Evolutionary conservation across 1,140 invertebrate species (phyloP), one percentile per base, ranked within the genome.

Genomic region (Coboldia fuscipes): DNA sequence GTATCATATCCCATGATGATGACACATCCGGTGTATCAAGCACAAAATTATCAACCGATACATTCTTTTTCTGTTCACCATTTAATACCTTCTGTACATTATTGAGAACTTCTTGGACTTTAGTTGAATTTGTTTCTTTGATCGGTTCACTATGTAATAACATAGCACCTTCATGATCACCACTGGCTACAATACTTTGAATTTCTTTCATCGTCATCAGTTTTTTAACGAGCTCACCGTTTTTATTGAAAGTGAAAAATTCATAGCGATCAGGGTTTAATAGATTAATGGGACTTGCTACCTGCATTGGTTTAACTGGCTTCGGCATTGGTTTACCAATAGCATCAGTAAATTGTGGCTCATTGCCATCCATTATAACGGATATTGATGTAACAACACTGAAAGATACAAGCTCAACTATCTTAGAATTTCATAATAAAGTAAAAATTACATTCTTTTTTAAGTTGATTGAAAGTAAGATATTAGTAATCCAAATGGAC

Each of bases 191-290:
- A 34, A 84, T 74, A 28, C 72, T 71, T 47, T 81, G 75, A 36
- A 84, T 83, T 56, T 84, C 75, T 42, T 78, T 64, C 42, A 80
- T 57, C 19, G 76, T 80, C 80, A 84, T 83, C 20, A 82, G 60
- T 39, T 73, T 62, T 45, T 78, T 81, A 1, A 83, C 68, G 16
- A 83, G 61, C 45, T 83, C 75, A 16, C 79, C 79, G 28, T 70
- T 70, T 42, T 80, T 74, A 45, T 82, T 72, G 43, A 82, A 79
- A 1, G 79, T 82, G 45, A 81, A 83, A 48, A 82, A 83, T 50
- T 82, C 76, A 54, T 82, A 83, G 54, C 69, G 61, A 45, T 83
- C 79, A 3, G 78, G 80, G 38, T 72, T 71, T 3, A 81, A 50
- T 3, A 83, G 56, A 42, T 72, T 69, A 1, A 72, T 72, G 3